Conservation (phyloP, 2,888 invertebrate genomes). For the Andrena bucephala region DNA sequence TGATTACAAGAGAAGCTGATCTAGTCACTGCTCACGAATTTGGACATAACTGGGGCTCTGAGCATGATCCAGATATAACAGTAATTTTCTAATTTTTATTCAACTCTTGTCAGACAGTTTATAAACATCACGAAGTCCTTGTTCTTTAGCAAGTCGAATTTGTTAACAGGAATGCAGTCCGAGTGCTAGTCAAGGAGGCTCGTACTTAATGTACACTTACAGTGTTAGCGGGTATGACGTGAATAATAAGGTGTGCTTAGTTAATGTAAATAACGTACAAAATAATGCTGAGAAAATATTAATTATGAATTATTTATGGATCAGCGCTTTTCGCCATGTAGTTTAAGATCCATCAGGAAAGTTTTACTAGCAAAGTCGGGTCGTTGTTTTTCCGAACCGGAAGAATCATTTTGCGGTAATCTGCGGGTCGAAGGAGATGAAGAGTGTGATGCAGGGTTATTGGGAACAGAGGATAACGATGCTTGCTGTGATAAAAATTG, state of each 20-base stretch:
- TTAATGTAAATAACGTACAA: not conserved
- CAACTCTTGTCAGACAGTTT: not conserved
- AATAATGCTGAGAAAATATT: constrained; percentile 4
- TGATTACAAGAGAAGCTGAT: constrained; percentile 98
- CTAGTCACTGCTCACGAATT: constrained; percentile 98
- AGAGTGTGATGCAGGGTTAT: constrained; percentile 97
- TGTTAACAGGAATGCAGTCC: constrained; percentile 93
- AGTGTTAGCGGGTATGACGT: constrained; percentile 98
- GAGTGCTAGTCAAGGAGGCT: constrained; percentile 96
- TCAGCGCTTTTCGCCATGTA: constrained; percentile 97
- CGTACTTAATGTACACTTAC: constrained; percentile 98
- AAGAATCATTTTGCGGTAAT: constrained; percentile 98
- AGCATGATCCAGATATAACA: constrained; percentile 98
- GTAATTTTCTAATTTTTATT: constrained; percentile 66
- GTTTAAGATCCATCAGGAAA: constrained; percentile 95
- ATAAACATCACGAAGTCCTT: not conserved
- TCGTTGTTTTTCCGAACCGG: constrained; percentile 96
- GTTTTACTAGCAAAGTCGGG: constrained; percentile 97
- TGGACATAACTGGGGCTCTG: constrained; percentile 99
- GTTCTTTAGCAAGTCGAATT: not conserved
- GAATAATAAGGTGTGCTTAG: constrained; percentile 92
- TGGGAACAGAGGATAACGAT: constrained; percentile 97
- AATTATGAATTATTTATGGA: constrained; percentile 26
- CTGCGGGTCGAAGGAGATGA: constrained; percentile 97
- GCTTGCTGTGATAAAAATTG: constrained; percentile 97